phyloP scores from a whole-genome alignment of 2,888 invertebrate genomes.

The Thyatira batis region DNA sequence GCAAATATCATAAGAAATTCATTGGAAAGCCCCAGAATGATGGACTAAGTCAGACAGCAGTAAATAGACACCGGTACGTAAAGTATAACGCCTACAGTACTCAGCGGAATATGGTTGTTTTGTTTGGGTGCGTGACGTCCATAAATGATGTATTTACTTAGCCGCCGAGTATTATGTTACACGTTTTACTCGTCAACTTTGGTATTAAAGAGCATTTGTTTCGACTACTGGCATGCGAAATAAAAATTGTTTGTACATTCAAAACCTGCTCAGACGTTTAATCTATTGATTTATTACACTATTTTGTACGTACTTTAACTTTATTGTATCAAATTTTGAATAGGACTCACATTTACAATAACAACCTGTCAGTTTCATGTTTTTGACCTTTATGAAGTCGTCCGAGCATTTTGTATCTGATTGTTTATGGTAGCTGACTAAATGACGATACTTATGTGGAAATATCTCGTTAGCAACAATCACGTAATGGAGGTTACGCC shows the following conservation, averaged over 20 bases:
- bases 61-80: not conserved
- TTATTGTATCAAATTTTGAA: too few relatives aligned
- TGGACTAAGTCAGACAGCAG: constrained; percentile 10
- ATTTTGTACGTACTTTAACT: too few relatives aligned
- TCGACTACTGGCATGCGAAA: not conserved
- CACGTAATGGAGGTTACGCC: not conserved
- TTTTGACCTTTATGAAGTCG: not conserved
- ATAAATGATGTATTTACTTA: not conserved
- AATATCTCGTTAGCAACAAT: not conserved
- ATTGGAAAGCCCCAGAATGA: constrained; percentile 27
- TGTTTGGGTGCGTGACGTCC: not conserved
- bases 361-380: not conserved
- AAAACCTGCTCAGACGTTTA: too few relatives aligned
- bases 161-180: not conserved
- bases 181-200: not conserved
- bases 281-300: too few relatives aligned
- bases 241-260: too few relatives aligned
- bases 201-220: not conserved
- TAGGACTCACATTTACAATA: too few relatives aligned
- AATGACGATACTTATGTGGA: not conserved
- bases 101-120: not conserved
- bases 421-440: not conserved
- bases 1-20: constrained; percentile 49
- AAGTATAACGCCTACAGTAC: not conserved
- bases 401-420: not conserved